Evolutionary conservation across 2,113 vertebrate species (phyloP), one percentile per base, ranked within the genome.

Genomic region (Sarotherodon lohbergeri): DNA sequence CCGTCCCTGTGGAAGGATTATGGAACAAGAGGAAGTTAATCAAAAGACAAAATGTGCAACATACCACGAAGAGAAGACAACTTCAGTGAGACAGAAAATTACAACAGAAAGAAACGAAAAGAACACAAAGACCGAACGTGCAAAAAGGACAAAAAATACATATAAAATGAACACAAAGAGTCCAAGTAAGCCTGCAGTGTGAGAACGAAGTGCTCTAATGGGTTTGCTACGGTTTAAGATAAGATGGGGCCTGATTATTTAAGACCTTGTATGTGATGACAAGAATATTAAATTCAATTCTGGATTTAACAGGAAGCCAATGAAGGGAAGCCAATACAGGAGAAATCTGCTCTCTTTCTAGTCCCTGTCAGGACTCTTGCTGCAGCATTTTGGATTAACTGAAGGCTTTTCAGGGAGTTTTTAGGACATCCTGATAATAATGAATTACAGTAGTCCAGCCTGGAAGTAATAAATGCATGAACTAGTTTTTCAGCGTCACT

Each of bases 161-260:
- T 24, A 14, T 24, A 71, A 71, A 16, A 43, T 24, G 7, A 43
- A 16, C 3, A 24, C 7, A 71, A 43, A 24, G n/a, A 3, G n/a
- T 3, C 13, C 27, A 61, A 34, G 57, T 16, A 24, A 0, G 8
- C 4, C 39, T 43, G 22, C 63, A 68, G 11, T 0, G 0, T 0
- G n/a, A 9, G 36, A 41, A 27, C 8, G 5, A 10, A 61, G 57
- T 34, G 5, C 27, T 43, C 41, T 17, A 3, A 27, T 14, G 4
- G 6, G 55, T 54, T 52, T 52, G 50, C 8, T n/a, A 19, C 10
- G 5, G 6, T 56, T 24, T 59, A 5, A 32, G 14, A 59, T 59
- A 0, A 59, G 27, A 29, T 29, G 56, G 27, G 7, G 56, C 56
- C 56, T 16, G 24, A 59, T 59, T 32, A 59, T 59, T 32, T 3